Conservation (phyloP, 1,140 invertebrate genomes). For the Caenorhabditis tropicalis region DNA sequence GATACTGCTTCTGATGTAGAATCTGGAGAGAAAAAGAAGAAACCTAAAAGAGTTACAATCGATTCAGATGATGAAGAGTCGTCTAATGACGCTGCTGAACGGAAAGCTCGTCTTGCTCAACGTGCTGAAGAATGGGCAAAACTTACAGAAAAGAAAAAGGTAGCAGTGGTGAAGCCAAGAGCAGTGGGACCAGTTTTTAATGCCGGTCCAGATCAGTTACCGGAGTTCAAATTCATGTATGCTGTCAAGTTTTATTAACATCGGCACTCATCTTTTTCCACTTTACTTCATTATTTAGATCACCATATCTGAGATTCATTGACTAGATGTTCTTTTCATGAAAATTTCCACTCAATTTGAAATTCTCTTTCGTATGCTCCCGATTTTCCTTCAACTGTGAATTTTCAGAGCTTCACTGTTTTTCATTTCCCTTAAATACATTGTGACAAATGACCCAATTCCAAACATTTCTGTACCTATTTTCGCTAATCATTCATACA, state of each 20-base stretch:
- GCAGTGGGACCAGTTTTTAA: constrained; percentile 21
- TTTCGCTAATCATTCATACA: not conserved
- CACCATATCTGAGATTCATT: not conserved
- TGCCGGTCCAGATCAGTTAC: not conserved
- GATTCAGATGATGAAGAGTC: not conserved
- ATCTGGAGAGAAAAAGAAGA: not conserved
- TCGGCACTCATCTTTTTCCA: no score
- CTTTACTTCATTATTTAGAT: not conserved
- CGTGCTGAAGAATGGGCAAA: constrained; percentile 50
- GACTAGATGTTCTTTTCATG: not conserved
- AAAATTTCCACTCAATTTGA: no score
- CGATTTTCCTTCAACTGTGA: no score
- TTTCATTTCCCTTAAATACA: no score
- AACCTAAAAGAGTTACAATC: constrained; percentile 15
- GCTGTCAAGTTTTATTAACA: not conserved
- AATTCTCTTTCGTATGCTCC: no score
- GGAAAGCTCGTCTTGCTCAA: constrained; percentile 6
- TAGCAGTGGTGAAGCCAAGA: constrained; percentile 32
- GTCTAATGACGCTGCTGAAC: constrained; percentile 10
- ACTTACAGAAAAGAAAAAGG: constrained; percentile 32
- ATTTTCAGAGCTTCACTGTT: no score
- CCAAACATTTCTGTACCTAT: not conserved
- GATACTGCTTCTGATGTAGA: constrained; percentile 72
- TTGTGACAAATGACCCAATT: no score
- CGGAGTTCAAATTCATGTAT: not conserved